phyloP scores from a whole-genome alignment of 1,140 invertebrate genomes.

The Neodiprion pinetum region DNA sequence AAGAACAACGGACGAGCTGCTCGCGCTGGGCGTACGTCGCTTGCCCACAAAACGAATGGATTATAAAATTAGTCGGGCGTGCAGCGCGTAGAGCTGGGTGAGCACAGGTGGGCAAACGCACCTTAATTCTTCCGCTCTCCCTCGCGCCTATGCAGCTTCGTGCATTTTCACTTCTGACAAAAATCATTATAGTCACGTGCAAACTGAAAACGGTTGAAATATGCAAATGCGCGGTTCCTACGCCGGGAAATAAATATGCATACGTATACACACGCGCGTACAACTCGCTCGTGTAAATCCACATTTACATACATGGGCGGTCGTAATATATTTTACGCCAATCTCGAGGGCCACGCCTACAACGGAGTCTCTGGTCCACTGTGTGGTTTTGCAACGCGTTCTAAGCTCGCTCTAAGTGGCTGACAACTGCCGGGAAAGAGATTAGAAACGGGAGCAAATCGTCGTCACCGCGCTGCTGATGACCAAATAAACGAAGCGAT shows the following conservation, averaged over 20 bases:
- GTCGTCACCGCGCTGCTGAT: neutral
- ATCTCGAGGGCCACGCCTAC: no score
- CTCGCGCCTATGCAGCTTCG: neutral
- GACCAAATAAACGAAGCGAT: neutral
- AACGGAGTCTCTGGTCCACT: no score
- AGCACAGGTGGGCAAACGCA: neutral
- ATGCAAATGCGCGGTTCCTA: no score
- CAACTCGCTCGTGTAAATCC: no score
- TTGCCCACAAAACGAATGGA: neutral
- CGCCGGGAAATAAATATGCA: no score
- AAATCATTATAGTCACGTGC: neutral
- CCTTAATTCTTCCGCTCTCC: neutral
- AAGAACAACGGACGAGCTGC: neutral
- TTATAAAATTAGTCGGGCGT: neutral
- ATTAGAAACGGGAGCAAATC: conserved; percentile 7
- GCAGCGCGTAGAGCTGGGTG: neutral
- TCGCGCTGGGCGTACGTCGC: neutral
- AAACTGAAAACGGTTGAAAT: neutral
- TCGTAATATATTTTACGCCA: no score
- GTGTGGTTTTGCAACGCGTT: no score
- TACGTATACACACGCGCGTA: no score
- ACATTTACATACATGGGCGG: no score
- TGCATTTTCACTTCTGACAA: neutral
- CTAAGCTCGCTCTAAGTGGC: neutral
- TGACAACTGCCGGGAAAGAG: neutral